Percentiles rank a stretch among this genome's conserved stretches.
Evolutionary conservation across 2,888 invertebrate genomes (phyloP).

Genomic region (Lomographa bimaculata): DNA sequence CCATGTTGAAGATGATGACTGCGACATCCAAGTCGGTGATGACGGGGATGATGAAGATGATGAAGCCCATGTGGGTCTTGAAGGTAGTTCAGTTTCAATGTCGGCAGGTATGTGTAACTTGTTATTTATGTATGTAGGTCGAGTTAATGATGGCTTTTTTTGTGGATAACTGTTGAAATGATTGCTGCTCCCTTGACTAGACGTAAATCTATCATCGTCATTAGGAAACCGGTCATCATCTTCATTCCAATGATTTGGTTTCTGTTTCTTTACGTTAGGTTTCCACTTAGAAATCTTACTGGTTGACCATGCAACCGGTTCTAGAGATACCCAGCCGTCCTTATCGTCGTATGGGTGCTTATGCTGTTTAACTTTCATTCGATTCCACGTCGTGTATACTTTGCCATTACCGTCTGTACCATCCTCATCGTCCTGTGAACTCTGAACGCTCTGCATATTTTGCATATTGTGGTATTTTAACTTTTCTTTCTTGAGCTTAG

Average conservation of each 20-base stretch:
- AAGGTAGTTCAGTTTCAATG: constrained; percentile 67
- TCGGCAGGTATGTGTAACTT: constrained; percentile 61
- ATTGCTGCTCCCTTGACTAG: constrained; percentile 53
- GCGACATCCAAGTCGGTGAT: constrained; percentile 42
- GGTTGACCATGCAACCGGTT: constrained; percentile 91
- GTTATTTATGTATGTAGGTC: constrained; percentile 70
- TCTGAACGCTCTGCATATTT: constrained; percentile 36
- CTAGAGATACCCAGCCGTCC: constrained; percentile 90
- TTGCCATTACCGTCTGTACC: constrained; percentile 55
- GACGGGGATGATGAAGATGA: constrained; percentile 7
- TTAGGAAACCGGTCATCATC: constrained; percentile 58
- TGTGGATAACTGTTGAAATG: constrained; percentile 58
- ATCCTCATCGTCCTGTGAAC: constrained; percentile 38
- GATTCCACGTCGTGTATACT: constrained; percentile 76
- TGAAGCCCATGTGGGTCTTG: constrained; percentile 52
- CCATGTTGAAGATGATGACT: constrained; percentile 19
- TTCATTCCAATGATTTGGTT: constrained; percentile 71
- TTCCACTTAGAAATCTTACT: constrained; percentile 93
- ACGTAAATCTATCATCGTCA: constrained; percentile 39
- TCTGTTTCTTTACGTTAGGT: constrained; percentile 83
- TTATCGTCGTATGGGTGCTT: constrained; percentile 87
- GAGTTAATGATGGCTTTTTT: constrained; percentile 58
- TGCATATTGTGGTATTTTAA: constrained; percentile 45
- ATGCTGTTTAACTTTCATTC: constrained; percentile 79
- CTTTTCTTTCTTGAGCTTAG: constrained; percentile 76